Evolutionary conservation across 2,113 vertebrate genomes (phyloP).

Genomic region (Climacteris rufus): DNA sequence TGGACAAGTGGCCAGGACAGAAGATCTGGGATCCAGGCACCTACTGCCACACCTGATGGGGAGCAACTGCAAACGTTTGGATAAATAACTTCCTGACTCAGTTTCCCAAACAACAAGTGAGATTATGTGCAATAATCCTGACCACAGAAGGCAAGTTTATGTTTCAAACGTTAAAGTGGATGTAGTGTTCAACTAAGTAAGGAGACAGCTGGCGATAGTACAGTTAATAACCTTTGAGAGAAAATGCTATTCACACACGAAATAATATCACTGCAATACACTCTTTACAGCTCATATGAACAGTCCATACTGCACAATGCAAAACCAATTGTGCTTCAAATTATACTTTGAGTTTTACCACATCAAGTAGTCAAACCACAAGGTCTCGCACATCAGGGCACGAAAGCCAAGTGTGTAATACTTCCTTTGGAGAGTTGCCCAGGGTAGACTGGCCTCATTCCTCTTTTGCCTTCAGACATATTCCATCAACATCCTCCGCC

Average conservation of each 20-base stretch:
- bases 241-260: background rate
- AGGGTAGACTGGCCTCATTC: background rate
- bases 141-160: background rate
- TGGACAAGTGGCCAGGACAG: background rate
- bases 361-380: background rate
- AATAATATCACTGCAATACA: background rate
- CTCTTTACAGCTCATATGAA: background rate
- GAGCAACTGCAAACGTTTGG: background rate
- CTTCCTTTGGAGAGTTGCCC: conserved; percentile 11
- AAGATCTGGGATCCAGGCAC: background rate
- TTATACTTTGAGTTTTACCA: background rate
- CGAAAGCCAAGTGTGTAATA: background rate
- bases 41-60: background rate
- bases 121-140: background rate
- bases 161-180: background rate
- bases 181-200: background rate
- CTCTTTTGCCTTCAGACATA: background rate
- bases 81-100: background rate
- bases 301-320: background rate
- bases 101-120: background rate
- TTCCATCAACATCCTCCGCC: background rate
- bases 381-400: background rate
- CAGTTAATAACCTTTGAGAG: background rate
- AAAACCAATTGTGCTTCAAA: background rate
- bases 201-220: background rate